Conservation (phyloP, 2,113 vertebrate species). For the Mungos mungo region DNA sequence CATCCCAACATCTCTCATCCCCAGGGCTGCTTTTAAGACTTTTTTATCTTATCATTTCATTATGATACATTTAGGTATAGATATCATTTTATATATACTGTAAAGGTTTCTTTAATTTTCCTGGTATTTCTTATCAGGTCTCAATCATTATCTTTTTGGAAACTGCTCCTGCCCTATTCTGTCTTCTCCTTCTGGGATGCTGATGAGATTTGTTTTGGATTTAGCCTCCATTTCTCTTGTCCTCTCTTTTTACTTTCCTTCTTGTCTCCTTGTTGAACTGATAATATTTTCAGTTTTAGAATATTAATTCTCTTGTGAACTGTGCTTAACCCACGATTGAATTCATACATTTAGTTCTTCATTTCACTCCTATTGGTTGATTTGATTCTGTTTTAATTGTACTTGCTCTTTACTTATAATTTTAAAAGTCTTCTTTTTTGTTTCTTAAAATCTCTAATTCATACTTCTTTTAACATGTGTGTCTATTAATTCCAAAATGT, state of each 20-base stretch:
- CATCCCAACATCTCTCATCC: no score
- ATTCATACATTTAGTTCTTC: neutral
- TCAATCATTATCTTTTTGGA: neutral
- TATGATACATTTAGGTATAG: neutral
- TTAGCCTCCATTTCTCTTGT: neutral
- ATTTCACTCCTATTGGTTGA: neutral
- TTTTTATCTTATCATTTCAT: neutral
- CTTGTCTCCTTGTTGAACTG: neutral
- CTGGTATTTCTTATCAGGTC: neutral
- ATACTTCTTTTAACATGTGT: neutral
- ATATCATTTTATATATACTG: neutral
- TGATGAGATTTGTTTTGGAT: neutral
- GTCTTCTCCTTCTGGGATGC: neutral
- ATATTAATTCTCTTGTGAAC: neutral
- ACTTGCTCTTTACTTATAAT: neutral
- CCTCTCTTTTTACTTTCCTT: neutral
- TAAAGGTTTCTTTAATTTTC: neutral
- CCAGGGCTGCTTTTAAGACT: neutral
- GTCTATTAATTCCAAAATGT: neutral
- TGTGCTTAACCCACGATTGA: neutral
- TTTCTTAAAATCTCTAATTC: neutral
- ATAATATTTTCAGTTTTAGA: neutral
- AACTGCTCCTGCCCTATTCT: neutral
- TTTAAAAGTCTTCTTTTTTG: neutral
- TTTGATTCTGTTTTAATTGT: constrained; percentile 2